A percentile compares a stretch with the other conserved stretches of the same genome.
These are phyloP conservation scores for Micronycteris hirsuta DNA, from an alignment of 2,113 vertebrate genomes.

Conservation along the genomic window DNA sequence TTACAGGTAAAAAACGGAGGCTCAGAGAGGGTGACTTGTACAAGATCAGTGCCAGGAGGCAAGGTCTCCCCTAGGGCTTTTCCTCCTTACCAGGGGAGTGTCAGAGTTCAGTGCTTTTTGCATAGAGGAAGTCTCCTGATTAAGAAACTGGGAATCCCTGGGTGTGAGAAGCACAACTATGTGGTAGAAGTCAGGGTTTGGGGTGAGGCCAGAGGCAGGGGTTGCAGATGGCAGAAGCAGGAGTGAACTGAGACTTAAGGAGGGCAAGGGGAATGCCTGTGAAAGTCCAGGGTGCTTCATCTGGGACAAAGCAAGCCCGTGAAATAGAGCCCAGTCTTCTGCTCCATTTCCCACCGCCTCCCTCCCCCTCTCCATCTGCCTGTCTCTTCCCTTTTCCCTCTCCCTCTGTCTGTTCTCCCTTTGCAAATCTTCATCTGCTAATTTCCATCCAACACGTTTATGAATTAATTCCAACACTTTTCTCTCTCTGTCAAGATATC, in stretches of 20 bases:
- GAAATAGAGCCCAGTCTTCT: conserved; percentile 53
- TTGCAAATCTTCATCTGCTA: conserved; percentile 79
- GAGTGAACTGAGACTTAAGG: background rate
- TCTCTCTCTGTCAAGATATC: conserved; percentile 68
- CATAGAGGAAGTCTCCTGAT: background rate
- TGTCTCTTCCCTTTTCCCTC: conserved; percentile 71
- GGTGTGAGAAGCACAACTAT: too few species aligned
- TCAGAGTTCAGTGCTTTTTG: background rate
- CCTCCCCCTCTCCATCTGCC: conserved; percentile 84
- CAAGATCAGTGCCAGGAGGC: background rate
- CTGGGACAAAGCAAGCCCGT: background rate
- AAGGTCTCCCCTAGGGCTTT: background rate
- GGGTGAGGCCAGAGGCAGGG: background rate
- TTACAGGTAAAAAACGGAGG: background rate
- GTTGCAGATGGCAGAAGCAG: background rate
- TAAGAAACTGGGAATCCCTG: background rate
- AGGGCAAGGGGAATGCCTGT: background rate
- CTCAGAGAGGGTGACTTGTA: background rate
- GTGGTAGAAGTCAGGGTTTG: background rate
- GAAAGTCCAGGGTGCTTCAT: conserved; percentile 19
- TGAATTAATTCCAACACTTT: conserved; percentile 76
- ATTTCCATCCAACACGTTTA: conserved; percentile 76
- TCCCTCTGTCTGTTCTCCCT: conserved; percentile 74
- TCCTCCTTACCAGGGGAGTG: background rate
- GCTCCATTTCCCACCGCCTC: conserved; percentile 66